Evolutionary conservation across 2,797 vertebrate genomes (phyloP), one percentile per base, ranked within the genome.

Genomic region (Aselliscus stoliczkanus): DNA sequence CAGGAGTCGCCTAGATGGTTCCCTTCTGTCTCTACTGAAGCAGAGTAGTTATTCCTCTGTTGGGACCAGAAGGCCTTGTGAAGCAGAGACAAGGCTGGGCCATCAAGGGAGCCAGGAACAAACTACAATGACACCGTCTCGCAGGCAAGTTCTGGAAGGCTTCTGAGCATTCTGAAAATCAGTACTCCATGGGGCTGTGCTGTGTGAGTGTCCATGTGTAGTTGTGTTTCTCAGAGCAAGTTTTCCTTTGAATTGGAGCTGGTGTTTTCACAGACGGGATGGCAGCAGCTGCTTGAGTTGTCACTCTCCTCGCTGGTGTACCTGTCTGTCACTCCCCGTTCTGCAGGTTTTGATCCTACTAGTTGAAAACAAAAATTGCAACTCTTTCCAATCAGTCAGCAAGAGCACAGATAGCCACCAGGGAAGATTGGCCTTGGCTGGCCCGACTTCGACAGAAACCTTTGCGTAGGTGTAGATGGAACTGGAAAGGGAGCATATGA

Each of bases 301-400:
- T 50, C 47, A 50, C 47, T 13, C 47, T 50, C 47, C 12, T 50
- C 11, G 47, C 47, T 50, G 11, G 47, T 50, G 47, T 50, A 50
- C 47, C 47, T 50, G 11, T 50, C 47, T 50, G 47, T 50, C 47
- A 50, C 14, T 2, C 12, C 47, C 47, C 13, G 47, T 50, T 76
- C 80, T 37, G 13, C 39, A 37, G n/a, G 21, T 50, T 96, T 91
- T 42, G 52, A 64, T 65, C 7, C 58, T 64, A 27, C 47, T 58
- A 11, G 1, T 56, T 60, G 37, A 81, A 96, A 73, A 83, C 31
- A 58, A 37, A 93, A 83, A 94, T 31, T 34, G 17, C 25, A 42
- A 14, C 21, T 21, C 18, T 72, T 75, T 34, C 52, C 27, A 14
- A 0, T 77, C 8, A 20, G 20, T 17, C 37, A 75, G 29, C 44